Base-by-base conservation (phyloP, 2,888 invertebrate species). In the Dasypogon diadema region DNA sequence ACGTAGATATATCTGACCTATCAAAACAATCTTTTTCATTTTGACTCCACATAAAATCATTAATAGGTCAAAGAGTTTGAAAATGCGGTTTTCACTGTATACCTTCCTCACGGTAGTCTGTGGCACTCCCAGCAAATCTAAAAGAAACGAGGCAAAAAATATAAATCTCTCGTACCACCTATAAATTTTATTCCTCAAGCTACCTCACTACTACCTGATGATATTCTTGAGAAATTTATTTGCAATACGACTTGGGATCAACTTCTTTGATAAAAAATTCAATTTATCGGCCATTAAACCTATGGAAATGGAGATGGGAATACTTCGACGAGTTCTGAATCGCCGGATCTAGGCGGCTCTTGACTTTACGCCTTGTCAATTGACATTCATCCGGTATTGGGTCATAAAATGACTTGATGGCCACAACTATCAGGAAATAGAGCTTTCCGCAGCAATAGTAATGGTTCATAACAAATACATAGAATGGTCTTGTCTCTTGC, bases 401-500 rank as follows among this genome's bases (percentile, higher is more conserved):
- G 26, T 14, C 6, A 56, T 56, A 56, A 56, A 56, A 56, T 26
- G 6, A 6, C 14, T 24, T 56, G 56, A 56, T 56, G 56, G 30
- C 56, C 56, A 18, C 56, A 56, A 56, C 56, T 56, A 56, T 56
- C 56, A 56, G 24, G 56, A 26, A 26, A 26, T 56, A 56, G 18
- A 18, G 26, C 30, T 26, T 56, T 56, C 56, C 26, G 26, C 26
- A 56, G 26, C 26, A 14, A 26, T 21, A 56, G 26, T 56, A 56
- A 56, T 14, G 56, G 24, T 56, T 56, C 56, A 56, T 56, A 56
- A 56, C 56, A 56, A 56, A 56, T 56, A 22, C 14, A 56, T 18
- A 55, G 5, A 21, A 21, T 10, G 30, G 30, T 30, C 8, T 30
- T 30, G 30, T 30, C 30, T 30, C 8, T 30, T 30, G 8, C 8